Conservation (phyloP, 2,113 vertebrate species). For the Prinia subflava region DNA sequence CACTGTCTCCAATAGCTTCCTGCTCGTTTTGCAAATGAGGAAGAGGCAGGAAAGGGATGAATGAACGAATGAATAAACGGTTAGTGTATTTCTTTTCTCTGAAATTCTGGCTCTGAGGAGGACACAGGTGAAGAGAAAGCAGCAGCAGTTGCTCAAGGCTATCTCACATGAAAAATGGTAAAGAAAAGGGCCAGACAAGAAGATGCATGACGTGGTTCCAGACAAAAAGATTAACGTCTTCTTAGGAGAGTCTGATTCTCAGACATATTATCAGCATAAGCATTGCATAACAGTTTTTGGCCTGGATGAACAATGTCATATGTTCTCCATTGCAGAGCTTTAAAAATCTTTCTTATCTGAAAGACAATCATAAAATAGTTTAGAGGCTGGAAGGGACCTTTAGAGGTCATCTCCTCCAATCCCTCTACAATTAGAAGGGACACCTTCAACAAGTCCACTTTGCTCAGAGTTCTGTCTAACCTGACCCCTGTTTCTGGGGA, state of each 20-base stretch:
- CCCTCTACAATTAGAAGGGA: background rate
- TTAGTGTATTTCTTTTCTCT: background rate
- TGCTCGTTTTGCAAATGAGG: background rate
- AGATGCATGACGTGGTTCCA: rapidly evolving
- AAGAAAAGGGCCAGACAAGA: background rate
- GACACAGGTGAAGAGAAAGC: background rate
- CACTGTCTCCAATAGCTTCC: conserved; percentile 18
- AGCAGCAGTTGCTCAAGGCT: background rate
- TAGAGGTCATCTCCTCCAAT: background rate
- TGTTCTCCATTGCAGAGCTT: background rate
- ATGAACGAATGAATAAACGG: background rate
- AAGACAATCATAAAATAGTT: background rate
- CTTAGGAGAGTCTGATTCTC: background rate
- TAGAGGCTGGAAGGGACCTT: background rate
- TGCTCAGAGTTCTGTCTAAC: background rate
- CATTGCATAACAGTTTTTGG: background rate
- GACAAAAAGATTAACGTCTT: background rate
- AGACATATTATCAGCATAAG: background rate
- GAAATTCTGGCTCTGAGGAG: background rate
- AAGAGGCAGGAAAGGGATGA: background rate
- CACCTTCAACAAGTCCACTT: background rate
- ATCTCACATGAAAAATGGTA: background rate
- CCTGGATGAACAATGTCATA: background rate
- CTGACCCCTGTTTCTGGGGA: rapidly evolving
- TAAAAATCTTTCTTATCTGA: background rate